Base-by-base conservation (phyloP, 1,140 invertebrate species). In the Drosophila baimaii region DNA sequence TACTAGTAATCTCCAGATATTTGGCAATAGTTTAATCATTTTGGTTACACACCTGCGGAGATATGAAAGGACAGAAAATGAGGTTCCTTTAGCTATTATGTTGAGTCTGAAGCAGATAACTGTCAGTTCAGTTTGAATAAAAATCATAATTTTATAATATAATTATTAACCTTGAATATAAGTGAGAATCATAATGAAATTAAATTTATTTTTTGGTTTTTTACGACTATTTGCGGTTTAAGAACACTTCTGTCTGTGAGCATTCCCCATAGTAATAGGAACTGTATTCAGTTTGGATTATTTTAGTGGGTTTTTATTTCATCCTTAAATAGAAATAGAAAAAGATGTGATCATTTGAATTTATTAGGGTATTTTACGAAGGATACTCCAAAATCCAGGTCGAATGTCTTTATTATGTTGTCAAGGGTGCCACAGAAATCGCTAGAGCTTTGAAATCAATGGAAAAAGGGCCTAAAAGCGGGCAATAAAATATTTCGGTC, bases 41-140 rank as follows among this genome's bases (percentile, higher is more conserved):
- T 39, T 49, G n/a, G 46, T 17, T 49, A 49, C 46, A 27, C 46
- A 49, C 47, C 17, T 21, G n/a, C 25, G 8, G n/a, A 15, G 13
- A 9, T 23, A 27, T 31, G 31, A 31, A 27, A 13, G 4, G 2
- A 31, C 10, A 31, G 31, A 13, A 33, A 5, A 12, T 29, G 5
- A 4, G 8, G 27, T 29, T 29, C 1, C 6, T 29, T 29, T 3
- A 33, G 1, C 4, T 33, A 5, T 33, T 33, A 13, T 33, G 31
- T 33, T 33, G 31, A 33, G 4, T 6, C 12, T 10, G 10, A n/a
- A n/a, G n/a, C n/a, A n/a, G 5, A 29, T 5, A 51, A 13, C 17
- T 17, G 12, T n/a, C 8, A n/a, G 23, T n/a, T n/a, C 23, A 47
- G 23, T 2, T 47, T 25, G 7, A n/a, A 23, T 46, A 23, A 1